A percentile compares a stretch with the other conserved stretches of the same genome.
Conservation (phyloP, 2,797 vertebrate species). For the Sebastes ruberrimus region DNA sequence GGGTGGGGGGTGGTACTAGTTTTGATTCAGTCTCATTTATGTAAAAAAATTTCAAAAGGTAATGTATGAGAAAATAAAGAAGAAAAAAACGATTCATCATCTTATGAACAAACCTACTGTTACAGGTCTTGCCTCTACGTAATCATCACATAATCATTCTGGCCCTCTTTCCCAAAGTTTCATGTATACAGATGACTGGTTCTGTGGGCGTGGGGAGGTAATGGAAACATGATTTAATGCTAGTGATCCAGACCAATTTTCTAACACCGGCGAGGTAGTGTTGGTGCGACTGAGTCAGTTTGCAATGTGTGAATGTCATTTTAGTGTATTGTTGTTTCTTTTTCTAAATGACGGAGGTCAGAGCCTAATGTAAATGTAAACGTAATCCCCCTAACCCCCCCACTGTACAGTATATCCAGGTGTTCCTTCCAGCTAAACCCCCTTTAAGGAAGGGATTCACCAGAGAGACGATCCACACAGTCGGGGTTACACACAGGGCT, state of each 20-base stretch:
- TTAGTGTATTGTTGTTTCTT: constrained; percentile 73
- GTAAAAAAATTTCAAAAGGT: constrained; percentile 71
- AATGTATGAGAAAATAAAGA: constrained; percentile 55
- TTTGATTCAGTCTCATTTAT: constrained; percentile 87
- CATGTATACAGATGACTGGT: constrained; percentile 51
- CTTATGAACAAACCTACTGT: constrained; percentile 83
- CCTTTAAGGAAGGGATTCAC: constrained; percentile 60
- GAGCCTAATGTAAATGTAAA: constrained; percentile 53
- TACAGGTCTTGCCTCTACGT: constrained; percentile 92
- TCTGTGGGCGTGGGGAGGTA: constrained; percentile 12
- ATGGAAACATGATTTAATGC: constrained; percentile 69
- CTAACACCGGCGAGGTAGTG: constrained; percentile 75
- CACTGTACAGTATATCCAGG: constrained; percentile 64
- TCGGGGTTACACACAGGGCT: constrained; percentile 67
- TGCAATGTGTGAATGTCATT: constrained; percentile 85
- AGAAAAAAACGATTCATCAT: constrained; percentile 52
- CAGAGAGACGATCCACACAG: constrained; percentile 59
- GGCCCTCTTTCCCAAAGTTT: constrained; percentile 66
- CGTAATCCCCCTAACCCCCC: not conserved
- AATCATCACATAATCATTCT: constrained; percentile 79
- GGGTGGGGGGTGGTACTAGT: constrained; percentile 75
- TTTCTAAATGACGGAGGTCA: constrained; percentile 64
- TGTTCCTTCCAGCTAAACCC: constrained; percentile 67
- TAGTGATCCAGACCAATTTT: constrained; percentile 79
- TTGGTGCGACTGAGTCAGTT: constrained; percentile 75